phyloP scores from a whole-genome alignment of 2,797 vertebrate genomes.

The Cyprinodon diabolis region DNA sequence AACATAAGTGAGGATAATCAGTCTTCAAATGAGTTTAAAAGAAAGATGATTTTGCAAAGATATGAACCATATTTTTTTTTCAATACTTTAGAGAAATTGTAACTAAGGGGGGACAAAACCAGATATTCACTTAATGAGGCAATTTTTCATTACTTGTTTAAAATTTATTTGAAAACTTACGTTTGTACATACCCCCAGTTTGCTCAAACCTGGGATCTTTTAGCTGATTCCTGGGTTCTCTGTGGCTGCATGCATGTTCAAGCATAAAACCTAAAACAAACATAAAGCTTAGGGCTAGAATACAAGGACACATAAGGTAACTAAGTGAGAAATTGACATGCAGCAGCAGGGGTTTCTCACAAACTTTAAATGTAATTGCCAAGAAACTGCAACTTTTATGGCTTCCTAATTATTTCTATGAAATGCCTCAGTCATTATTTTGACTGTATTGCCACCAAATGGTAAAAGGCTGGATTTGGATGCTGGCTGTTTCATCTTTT shows the following conservation, averaged over 20 bases:
- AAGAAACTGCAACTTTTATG: background rate
- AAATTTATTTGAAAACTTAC: no score
- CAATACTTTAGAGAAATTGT: no score
- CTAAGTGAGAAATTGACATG: constrained; percentile 15
- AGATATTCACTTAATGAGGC: no score
- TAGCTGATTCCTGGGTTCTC: constrained; percentile 15
- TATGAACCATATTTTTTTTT: no score
- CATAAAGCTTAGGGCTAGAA: constrained; percentile 28
- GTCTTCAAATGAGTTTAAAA: no score
- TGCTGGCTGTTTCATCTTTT: constrained; percentile 29
- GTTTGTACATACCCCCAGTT: background rate
- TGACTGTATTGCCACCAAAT: constrained; percentile 28
- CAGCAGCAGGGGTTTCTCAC: background rate
- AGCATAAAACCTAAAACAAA: constrained; percentile 54
- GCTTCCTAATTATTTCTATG: constrained; percentile 34
- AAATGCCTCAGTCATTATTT: constrained; percentile 37
- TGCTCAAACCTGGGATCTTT: constrained; percentile 20
- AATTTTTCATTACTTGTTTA: no score
- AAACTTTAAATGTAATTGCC: background rate
- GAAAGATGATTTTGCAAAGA: no score
- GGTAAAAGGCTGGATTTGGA: constrained; percentile 30
- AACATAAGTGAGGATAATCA: no score
- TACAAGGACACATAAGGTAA: constrained; percentile 28
- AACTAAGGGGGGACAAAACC: no score
- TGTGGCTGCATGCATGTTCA: constrained; percentile 37